These are phyloP conservation scores for Araneus ventricosus DNA, from an alignment of 1,140 invertebrate genomes.

Conservation along the genomic window DNA sequence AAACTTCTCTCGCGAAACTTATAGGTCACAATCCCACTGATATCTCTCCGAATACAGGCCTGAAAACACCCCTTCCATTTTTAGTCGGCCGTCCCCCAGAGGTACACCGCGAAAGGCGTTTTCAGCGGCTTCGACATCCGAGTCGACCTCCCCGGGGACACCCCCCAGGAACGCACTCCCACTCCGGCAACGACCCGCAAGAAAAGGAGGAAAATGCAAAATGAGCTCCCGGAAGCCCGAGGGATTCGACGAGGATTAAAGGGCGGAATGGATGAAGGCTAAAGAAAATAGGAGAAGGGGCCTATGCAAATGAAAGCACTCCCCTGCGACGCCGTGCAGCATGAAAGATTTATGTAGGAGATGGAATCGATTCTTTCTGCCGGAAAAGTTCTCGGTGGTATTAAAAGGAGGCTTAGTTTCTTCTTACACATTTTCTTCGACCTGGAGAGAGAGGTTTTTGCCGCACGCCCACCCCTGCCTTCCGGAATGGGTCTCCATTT, in stretches of 20 bases:
- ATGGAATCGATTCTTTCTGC: conserved; percentile 30
- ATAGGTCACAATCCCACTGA: background rate
- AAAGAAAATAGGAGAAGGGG: conserved; percentile 45
- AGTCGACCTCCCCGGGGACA: background rate
- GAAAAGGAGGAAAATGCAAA: conserved; percentile 66
- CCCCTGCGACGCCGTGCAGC: conserved; percentile 57
- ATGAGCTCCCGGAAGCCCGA: conserved; percentile 29
- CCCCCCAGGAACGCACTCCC: conserved; percentile 8
- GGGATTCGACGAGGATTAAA: conserved; percentile 51
- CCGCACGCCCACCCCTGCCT: no score
- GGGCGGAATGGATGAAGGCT: conserved; percentile 15
- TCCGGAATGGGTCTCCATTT: background rate
- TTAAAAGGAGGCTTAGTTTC: conserved; percentile 27
- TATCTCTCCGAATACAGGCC: no score
- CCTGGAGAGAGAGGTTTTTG: background rate
- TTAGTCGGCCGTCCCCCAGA: background rate
- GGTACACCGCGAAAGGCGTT: conserved; percentile 57
- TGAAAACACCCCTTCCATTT: background rate
- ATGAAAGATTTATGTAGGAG: conserved; percentile 69
- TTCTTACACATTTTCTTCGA: conserved; percentile 21
- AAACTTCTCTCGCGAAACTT: background rate
- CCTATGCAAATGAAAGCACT: conserved; percentile 68
- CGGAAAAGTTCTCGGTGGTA: background rate
- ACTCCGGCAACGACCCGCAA: conserved; percentile 9
- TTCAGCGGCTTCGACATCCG: conserved; percentile 44